Evolutionary conservation across 2,113 vertebrate genomes (phyloP), one percentile per base, ranked within the genome.

Genomic region (Nanorana parkeri): DNA sequence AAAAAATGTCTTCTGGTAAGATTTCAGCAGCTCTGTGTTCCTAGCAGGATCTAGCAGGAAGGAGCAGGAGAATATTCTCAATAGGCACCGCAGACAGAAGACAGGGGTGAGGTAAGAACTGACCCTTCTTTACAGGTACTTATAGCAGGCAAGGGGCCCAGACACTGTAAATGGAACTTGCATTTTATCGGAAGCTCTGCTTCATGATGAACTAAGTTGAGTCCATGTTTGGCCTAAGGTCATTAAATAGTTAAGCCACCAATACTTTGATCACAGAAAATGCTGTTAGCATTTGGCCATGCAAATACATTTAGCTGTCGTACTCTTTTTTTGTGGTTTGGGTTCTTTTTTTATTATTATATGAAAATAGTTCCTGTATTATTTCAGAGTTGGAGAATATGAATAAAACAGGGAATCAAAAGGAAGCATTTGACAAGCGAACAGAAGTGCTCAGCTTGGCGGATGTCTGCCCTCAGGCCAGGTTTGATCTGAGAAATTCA

Each of bases 401-500:
- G 71, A 74, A 74, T 74, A 60, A 32, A 74, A 60, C 10, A 58
- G 71, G 19, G 21, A 74, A 60, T 74, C 54, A 74, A 60, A 29
- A 20, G 54, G 15, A 73, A 36, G 13, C 24, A 7, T 36, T 58
- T 60, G 54, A 74, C 71, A 74, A 55, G 24, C 20, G 52, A 56
- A 55, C 24, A 56, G 24, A 58, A 19, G 17, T 4, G 17, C 55
- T 28, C 26, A 13, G 26, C 71, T 19, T 20, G 5, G 52, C 52
- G 28, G 24, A 32, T 74, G 71, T 58, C 71, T 73, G 54, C 52
- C 71, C 71, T 23, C 71, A 3, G 71, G 71, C 71, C 36, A 54
- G 58, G 16, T 36, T 73, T 74, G 52, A 58, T 74, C 71, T 60
- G 11, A 58, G 28, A 60, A 74, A 74, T 73, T 73, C 69, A 73